Conservation (phyloP, 2,797 vertebrate genomes). For the Vespertilio murinus region DNA sequence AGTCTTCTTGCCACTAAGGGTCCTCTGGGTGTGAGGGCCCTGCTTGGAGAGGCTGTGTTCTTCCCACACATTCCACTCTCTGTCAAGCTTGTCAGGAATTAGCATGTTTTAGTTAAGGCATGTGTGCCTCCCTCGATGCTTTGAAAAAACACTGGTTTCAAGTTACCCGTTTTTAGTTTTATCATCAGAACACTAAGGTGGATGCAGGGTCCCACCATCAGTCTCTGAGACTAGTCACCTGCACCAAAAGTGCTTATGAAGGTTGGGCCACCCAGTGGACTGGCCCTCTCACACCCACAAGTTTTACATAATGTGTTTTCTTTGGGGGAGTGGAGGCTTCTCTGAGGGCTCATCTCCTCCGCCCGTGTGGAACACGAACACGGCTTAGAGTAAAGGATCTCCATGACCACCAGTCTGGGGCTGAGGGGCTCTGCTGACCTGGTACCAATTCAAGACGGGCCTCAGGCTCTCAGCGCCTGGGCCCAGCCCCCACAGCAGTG, state of each 20-base stretch:
- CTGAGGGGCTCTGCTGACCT: background rate
- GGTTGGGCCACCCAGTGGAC: background rate
- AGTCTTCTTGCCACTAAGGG: background rate
- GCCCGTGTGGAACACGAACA: background rate
- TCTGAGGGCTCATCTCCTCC: background rate
- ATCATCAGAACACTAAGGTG: background rate
- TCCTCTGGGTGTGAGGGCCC: background rate
- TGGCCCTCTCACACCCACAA: background rate
- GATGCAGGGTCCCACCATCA: background rate
- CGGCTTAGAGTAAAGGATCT: background rate
- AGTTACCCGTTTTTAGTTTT: background rate
- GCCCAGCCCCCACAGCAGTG: background rate
- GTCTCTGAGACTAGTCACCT: background rate
- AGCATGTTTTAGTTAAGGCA: background rate
- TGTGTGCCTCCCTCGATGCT: background rate
- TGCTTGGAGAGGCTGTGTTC: background rate
- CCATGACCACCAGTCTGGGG: background rate
- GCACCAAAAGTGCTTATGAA: background rate
- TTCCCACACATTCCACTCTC: background rate
- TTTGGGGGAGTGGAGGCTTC: background rate
- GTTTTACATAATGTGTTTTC: background rate
- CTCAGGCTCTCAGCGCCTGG: background rate
- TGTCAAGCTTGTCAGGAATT: background rate
- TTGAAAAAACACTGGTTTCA: background rate
- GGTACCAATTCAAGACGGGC: background rate